Evolutionary conservation across 2,113 vertebrate genomes (phyloP).

Genomic region (Hippocampus guttulatus): DNA sequence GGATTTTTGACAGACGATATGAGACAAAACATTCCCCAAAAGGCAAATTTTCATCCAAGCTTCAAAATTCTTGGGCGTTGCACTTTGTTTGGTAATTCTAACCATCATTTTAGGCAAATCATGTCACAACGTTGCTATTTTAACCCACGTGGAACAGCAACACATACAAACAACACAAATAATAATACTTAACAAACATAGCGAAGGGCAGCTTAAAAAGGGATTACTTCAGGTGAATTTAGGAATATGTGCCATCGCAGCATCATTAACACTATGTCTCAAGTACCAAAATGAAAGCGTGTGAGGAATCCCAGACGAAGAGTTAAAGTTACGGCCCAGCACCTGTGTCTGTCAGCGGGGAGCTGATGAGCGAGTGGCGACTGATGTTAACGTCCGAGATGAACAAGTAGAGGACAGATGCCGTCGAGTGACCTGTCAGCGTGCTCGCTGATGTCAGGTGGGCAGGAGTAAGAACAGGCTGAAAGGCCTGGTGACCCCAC

Average conservation of each 20-base stretch:
- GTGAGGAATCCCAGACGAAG: neutral
- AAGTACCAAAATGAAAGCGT: neutral
- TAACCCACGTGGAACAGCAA: no score
- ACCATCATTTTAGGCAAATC: no score
- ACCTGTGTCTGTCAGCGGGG: slow-evolving; percentile 27
- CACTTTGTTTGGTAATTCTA: no score
- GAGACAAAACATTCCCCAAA: no score
- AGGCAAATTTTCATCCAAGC: no score
- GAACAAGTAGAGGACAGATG: neutral
- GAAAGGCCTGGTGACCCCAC: neutral
- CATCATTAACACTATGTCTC: neutral
- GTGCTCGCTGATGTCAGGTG: neutral
- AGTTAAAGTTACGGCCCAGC: slow-evolving; percentile 22
- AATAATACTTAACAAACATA: no score
- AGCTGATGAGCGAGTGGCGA: slow-evolving; percentile 9
- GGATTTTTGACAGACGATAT: no score
- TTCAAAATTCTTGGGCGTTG: no score
- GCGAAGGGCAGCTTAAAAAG: no score
- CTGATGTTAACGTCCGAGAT: slow-evolving; percentile 27
- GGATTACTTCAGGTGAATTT: neutral
- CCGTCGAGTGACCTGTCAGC: neutral
- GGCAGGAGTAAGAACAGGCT: neutral
- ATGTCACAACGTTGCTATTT: no score
- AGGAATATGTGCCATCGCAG: neutral
- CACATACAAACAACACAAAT: no score